A percentile compares a stretch with the other conserved stretches of the same genome.
Conservation (phyloP, 2,113 vertebrate species). For the Numida meleagris region DNA sequence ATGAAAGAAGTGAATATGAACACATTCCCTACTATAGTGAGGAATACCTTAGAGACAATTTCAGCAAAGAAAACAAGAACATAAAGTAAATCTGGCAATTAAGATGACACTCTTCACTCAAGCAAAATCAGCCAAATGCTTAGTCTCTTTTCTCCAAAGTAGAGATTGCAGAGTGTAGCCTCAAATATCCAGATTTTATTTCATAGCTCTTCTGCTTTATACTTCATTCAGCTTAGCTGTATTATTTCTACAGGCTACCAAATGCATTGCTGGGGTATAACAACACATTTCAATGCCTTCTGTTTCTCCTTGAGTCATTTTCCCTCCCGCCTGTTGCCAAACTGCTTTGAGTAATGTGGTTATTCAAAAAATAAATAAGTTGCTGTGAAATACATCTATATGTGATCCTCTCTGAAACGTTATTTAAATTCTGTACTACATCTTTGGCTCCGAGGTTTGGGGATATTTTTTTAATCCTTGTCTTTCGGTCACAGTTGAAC, state of each 20-base stretch:
- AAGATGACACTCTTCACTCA: not conserved
- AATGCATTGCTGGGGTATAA: not conserved
- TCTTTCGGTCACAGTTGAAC: not conserved
- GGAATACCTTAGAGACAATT: not conserved
- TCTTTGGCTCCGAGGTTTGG: not conserved
- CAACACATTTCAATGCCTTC: not conserved
- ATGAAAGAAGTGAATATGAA: not conserved
- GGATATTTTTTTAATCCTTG: not conserved
- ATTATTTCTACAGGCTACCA: not conserved
- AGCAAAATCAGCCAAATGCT: not conserved
- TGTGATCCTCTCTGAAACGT: not conserved
- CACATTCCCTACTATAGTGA: not conserved
- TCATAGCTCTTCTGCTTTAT: not conserved
- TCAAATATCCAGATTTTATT: not conserved
- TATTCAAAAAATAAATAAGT: slow-evolving; percentile 20
- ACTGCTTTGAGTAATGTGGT: slow-evolving; percentile 11
- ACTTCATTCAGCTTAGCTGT: not conserved
- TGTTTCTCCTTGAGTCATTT: slow-evolving; percentile 40
- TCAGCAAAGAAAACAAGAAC: not conserved
- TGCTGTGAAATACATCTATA: not conserved
- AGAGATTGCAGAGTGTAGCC: not conserved
- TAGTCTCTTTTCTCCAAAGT: not conserved
- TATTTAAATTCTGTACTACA: not conserved
- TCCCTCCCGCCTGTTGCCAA: not conserved
- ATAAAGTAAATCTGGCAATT: not conserved